Evolutionary conservation across 2,797 vertebrate genomes (phyloP), one percentile per base, ranked within the genome.

Genomic region (Manis crassicaudata): DNA sequence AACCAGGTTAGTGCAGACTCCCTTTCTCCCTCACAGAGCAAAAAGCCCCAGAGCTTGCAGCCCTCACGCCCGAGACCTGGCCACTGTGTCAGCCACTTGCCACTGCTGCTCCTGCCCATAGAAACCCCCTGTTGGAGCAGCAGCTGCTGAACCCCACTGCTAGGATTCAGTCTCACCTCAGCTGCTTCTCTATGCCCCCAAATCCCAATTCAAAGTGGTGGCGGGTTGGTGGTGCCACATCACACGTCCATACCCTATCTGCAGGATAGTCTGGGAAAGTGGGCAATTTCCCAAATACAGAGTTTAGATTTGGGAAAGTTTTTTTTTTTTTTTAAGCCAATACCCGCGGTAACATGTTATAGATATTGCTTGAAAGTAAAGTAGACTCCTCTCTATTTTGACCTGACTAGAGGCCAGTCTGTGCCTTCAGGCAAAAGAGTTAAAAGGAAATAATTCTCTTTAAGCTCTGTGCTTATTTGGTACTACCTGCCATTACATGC

Each of bases 361-460:
- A 68, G 54, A 46, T 84, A 43, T 65, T 88, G 27, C 43, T 90
- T 79, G n/a, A 72, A 92, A 93, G 63, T 77, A 76, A 92, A 91
- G 58, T 54, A 88, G 50, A 83, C 6, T 6, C 29, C 25, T 89
- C 52, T 90, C 27, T 80, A 7, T 92, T 60, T 70, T 90, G 37
- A 82, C 13, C n/a, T 83, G 27, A 77, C 63, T 73, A 32, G 14
- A 32, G 32, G 75, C 46, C 1, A 32, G n/a, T 79, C 35, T 32
- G 29, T 58, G 29, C 58, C 85, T 80, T 72, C 8, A 67, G 17
- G 27, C 10, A 62, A n/a, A 90, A 81, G 76, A 93, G 20, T 84
- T 91, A 80, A 92, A 94, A 82, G 52, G 63, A 83, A 83, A 92
- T 50, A 75, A 70, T 90, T 95, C 13, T 80, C 77, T 82, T 62